phyloP scores from a whole-genome alignment of 2,888 invertebrate species.

The Macrosoma leucophasiata region DNA sequence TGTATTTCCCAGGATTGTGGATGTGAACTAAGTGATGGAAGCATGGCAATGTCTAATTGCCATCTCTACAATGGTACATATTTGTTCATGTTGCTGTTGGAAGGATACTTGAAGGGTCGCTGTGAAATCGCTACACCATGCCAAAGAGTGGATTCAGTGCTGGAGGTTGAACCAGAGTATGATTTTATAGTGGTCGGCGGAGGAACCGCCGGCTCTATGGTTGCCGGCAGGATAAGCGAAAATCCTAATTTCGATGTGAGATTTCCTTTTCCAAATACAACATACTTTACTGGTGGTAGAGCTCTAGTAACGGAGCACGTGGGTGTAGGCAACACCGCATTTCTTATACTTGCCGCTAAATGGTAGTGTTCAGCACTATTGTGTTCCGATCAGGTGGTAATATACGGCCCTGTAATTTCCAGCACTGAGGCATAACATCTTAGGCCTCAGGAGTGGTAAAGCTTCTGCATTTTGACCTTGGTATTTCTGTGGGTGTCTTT shows the following conservation, averaged over 20 bases:
- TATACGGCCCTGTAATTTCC: too few relatives aligned
- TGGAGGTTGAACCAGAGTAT: slow-evolving; percentile 53
- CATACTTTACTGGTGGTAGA: too few relatives aligned
- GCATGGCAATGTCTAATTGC: slow-evolving; percentile 61
- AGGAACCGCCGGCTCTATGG: slow-evolving; percentile 78
- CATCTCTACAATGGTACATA: slow-evolving; percentile 71
- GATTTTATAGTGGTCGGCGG: slow-evolving; percentile 80
- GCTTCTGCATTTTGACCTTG: too few relatives aligned
- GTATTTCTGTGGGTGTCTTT: too few relatives aligned
- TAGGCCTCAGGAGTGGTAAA: too few relatives aligned
- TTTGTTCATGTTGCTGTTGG: slow-evolving; percentile 77
- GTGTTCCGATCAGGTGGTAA: too few relatives aligned
- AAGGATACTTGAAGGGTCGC: slow-evolving; percentile 70
- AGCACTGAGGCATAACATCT: too few relatives aligned
- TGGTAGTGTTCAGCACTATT: too few relatives aligned
- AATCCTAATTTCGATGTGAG: slow-evolving; percentile 61
- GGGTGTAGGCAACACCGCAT: too few relatives aligned
- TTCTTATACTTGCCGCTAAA: too few relatives aligned
- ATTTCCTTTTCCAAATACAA: too few relatives aligned
- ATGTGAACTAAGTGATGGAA: slow-evolving; percentile 68
- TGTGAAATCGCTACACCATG: slow-evolving; percentile 73
- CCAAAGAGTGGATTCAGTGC: slow-evolving; percentile 59
- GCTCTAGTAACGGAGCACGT: too few relatives aligned
- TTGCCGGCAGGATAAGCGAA: slow-evolving; percentile 77
- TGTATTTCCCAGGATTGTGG: slow-evolving; percentile 48